Base-by-base conservation (phyloP, 2,113 vertebrate genomes). In the Upupa epops region DNA sequence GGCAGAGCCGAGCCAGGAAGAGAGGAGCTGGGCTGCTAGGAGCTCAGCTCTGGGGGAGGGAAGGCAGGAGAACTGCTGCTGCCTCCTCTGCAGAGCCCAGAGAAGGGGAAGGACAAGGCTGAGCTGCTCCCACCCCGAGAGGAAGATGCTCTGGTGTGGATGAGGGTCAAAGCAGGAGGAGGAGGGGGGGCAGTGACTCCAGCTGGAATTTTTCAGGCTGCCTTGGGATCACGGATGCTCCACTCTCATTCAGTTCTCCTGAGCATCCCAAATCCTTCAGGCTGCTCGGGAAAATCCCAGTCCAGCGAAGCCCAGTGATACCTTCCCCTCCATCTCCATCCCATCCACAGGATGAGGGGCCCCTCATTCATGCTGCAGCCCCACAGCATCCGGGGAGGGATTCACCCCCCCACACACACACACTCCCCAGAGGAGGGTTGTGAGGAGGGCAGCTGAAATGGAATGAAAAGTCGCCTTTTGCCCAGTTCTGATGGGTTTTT, bases 121-220 rank as follows among this genome's bases (percentile, higher is more conserved):
- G 49, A 28, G 82, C 46, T 32, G 68, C 34, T 46, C 13, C 42
- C 79, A 51, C 24, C 46, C 63, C 76, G 5, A 3, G 51, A 56
- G 80, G 60, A 45, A 48, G 64, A 52, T 9, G 16, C 2, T 8
- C 70, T 59, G 64, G 74, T 56, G 13, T 0, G 31, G 81, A 59
- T 3, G 18, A 1, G 36, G 78, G 78, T 52, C 63, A 48, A 64
- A 46, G 37, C 5, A n/a, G n/a, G n/a, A n/a, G 40, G 40, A 12
- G 40, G 40, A 42, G 40, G 40, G 40, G 19, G 54, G 52, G 42
- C 13, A 3, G 36, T 5, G 55, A 63, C 48, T 86, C 74, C 26
- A 59, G 78, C 86, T 84, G 93, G 64, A 74, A 92, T 83, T 82
- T 89, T 91, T 59, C 78, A 89, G 63, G 86, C 77, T 69, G 82